Percentiles rank a stretch among this genome's conserved stretches.
Evolutionary conservation across 2,888 invertebrate genomes (phyloP).

Genomic region (Bedellia somnulentella): DNA sequence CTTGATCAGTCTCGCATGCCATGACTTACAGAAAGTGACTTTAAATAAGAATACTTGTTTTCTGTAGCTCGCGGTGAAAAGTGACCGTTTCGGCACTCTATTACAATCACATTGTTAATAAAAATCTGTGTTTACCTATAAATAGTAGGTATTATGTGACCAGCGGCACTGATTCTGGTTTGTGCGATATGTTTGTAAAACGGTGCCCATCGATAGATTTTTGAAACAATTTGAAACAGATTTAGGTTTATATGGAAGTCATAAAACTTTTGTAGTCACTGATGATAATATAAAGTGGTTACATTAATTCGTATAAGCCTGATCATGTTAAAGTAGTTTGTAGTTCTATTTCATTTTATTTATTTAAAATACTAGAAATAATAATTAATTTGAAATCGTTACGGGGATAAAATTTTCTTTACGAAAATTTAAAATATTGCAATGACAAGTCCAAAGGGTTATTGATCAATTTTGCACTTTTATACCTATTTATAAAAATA

Average conservation of each 20-base stretch:
- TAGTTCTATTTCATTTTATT: slow-evolving; percentile 51
- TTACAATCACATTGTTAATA: too few species aligned
- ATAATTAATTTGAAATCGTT: slow-evolving; percentile 26
- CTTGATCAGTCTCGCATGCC: slow-evolving; percentile 4
- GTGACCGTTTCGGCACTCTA: too few species aligned
- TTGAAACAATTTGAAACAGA: slow-evolving; percentile 29
- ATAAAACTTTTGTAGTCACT: slow-evolving; percentile 33
- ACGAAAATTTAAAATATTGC: too few species aligned
- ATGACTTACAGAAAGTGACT: slow-evolving; percentile 43
- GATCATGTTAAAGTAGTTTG: slow-evolving; percentile 42
- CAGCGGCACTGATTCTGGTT: too few species aligned
- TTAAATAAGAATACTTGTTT: slow-evolving; percentile 46
- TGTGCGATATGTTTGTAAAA: too few species aligned
- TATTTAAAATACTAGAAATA: slow-evolving; percentile 55
- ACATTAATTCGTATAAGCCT: slow-evolving; percentile 56
- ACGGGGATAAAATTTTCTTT: slow-evolving; percentile 14
- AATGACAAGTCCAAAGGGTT: too few species aligned
- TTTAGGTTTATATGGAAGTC: slow-evolving; percentile 50
- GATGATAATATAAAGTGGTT: too few species aligned
- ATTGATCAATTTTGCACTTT: too few species aligned
- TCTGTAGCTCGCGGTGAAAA: slow-evolving; percentile 47
- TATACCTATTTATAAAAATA: too few species aligned
- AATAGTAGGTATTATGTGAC: too few species aligned
- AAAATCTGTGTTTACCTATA: too few species aligned
- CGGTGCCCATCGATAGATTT: slow-evolving; percentile 50